Conservation (phyloP, 2,888 invertebrate genomes). For the Hydraecia micacea region DNA sequence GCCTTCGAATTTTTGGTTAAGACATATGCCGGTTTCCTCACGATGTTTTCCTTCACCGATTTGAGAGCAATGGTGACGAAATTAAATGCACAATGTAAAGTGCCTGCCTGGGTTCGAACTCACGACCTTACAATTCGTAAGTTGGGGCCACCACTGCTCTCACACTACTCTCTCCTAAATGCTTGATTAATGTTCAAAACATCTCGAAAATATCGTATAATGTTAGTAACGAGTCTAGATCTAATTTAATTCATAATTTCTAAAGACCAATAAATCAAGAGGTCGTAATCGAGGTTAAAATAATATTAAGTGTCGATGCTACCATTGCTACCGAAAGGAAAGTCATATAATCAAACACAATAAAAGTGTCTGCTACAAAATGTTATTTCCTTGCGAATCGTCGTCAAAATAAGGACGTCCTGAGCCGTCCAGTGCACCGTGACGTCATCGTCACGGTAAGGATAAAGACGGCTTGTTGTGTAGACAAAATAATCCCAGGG, state of each 20-base stretch:
- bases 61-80: background rate
- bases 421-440: constrained; percentile 72
- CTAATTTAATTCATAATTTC: background rate
- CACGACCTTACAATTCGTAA: no score
- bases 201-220: constrained; percentile 33
- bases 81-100: background rate
- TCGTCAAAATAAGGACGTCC: constrained; percentile 80
- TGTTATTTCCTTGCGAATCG: constrained; percentile 68
- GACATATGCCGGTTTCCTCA: background rate
- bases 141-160: no score
- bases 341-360: constrained; percentile 59
- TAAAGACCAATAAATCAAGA: constrained; percentile 42
- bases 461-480: constrained; percentile 73
- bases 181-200: constrained; percentile 49
- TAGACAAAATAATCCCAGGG: constrained; percentile 83
- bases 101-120: no score
- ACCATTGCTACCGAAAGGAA: constrained; percentile 49
- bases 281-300: constrained; percentile 32
- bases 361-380: constrained; percentile 66
- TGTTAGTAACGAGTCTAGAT: constrained; percentile 14
- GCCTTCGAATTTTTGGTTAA: background rate
- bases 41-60: background rate
- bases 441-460: constrained; percentile 68
- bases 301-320: constrained; percentile 37
- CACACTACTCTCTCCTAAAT: constrained; percentile 24